Evolutionary conservation across 2,888 invertebrate species (phyloP), one percentile per base, ranked within the genome.

Genomic region (Sylvicola cinctus): DNA sequence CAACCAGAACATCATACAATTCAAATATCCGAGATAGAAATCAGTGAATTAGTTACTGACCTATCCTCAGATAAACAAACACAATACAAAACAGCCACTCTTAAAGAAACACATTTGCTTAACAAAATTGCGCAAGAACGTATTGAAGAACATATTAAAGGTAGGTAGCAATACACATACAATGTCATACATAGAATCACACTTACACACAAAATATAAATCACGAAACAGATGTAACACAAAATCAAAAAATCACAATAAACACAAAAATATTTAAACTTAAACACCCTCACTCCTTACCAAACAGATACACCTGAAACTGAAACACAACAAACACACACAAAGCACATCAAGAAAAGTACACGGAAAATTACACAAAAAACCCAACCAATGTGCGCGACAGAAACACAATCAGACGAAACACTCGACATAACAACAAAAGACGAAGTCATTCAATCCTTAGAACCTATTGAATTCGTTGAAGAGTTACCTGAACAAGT

Each of bases 361-460:
- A 32, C 46, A 44, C 48, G 49, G 50, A 20, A 20, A 20, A 20
- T 20, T 8, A 20, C 54, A 61, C 48, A 53, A 51, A 41, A 51
- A 46, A 54, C 60, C 52, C 54, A 55, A 48, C 50, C 54, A 39
- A 61, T 3, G 28, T 12, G 56, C 2, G 61, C 62, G 46, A 54
- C 61, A 17, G 40, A 44, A 13, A 42, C 43, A 11, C 44, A 43
- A 36, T 42, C 43, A 4, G 44, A 40, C n/a, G 47, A 44, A 35
- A 48, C 45, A 32, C 41, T 39, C 10, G 16, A 45, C 8, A 39
- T 38, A 28, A 37, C 38, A 12, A 45, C 44, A 10, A 51, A 49
- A 34, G 42, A 46, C 40, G 49, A 50, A 44, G 40, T 45, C 4
- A 49, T 49, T 10, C 48, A 50, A 41, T 48, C 51, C 16, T 40